Evolutionary conservation across 2,888 invertebrate species (phyloP), one percentile per base, ranked within the genome.

Genomic region (Pollenia labialis): DNA sequence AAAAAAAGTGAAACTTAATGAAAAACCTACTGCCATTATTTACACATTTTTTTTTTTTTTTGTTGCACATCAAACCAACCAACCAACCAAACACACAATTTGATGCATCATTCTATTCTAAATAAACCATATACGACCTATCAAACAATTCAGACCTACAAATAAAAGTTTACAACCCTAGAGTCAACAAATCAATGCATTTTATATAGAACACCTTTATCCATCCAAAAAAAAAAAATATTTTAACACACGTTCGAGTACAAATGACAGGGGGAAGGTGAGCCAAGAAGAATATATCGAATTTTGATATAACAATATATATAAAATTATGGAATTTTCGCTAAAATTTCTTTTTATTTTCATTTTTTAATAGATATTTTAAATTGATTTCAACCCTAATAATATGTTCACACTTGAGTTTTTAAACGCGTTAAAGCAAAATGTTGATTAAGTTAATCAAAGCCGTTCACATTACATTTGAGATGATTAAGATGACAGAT

Each of bases 131-230:
- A 40, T 44, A 11, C 58, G 81, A 75, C 66, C 71, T 62, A 79
- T 82, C 82, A 85, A 85, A 79, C 77, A 77, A 71, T 76, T 81
- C 46, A 81, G 85, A 85, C 68, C 68, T 48, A 69, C 54, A 82
- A 82, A 85, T 82, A 69, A 85, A 82, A 68, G 58, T 85, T 69
- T 82, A 85, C 82, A 82, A 82, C 66, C 71, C 77, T 48, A 82
- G 23, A 82, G 77, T 82, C 82, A 85, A 81, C 82, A 85, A 85
- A 85, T 81, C 85, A 77, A 81, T 81, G 81, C 76, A 74, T 74
- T 81, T 68, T 72, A 66, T 76, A 81, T 66, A 12, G 50, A 66
- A 42, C 60, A 77, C 50, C 11, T 16, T 23, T 58, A 50, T 58
- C 18, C n/a, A 23, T 14, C 10, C 16, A 66, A 42, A 48, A 50